phyloP scores from a whole-genome alignment of 2,113 vertebrate species.

The Canis aureus region DNA sequence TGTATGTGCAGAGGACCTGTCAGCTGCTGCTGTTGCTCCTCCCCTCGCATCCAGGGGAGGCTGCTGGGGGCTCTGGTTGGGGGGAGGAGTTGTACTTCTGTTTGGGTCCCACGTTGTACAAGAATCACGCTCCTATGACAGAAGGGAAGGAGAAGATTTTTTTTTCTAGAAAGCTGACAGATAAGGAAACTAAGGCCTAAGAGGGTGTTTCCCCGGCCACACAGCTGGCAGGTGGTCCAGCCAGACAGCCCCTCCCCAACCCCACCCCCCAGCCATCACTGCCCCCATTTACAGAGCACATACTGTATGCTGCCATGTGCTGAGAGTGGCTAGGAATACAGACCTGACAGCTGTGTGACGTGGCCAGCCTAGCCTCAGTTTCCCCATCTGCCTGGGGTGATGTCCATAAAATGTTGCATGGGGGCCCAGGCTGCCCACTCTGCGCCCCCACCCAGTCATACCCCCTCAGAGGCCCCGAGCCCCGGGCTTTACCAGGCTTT shows the following conservation, averaged over 20 bases:
- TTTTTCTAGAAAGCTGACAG: not conserved
- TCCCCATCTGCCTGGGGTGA: not conserved
- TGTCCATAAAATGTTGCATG: not conserved
- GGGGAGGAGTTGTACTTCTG: not conserved
- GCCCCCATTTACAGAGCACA: not conserved
- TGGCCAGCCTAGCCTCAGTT: not conserved
- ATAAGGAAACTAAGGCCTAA: not conserved
- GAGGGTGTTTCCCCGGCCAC: not conserved
- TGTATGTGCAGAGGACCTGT: not conserved
- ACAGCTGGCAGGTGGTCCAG: not conserved
- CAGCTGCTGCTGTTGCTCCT: rapidly evolving
- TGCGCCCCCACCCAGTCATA: not conserved
- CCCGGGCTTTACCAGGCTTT: not conserved
- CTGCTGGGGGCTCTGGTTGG: not conserved
- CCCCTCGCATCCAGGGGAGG: no score
- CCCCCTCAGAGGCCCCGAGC: constrained; percentile 3
- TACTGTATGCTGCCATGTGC: not conserved
- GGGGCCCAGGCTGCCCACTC: not conserved
- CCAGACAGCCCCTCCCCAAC: no score
- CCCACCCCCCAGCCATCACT: not conserved
- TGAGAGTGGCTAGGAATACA: not conserved
- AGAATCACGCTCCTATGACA: not conserved
- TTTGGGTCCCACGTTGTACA: not conserved
- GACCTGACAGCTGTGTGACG: not conserved
- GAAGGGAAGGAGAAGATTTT: not conserved